These are phyloP conservation scores for Amblyopsis rosae DNA, from an alignment of 2,113 vertebrate species.

Conservation along the genomic window DNA sequence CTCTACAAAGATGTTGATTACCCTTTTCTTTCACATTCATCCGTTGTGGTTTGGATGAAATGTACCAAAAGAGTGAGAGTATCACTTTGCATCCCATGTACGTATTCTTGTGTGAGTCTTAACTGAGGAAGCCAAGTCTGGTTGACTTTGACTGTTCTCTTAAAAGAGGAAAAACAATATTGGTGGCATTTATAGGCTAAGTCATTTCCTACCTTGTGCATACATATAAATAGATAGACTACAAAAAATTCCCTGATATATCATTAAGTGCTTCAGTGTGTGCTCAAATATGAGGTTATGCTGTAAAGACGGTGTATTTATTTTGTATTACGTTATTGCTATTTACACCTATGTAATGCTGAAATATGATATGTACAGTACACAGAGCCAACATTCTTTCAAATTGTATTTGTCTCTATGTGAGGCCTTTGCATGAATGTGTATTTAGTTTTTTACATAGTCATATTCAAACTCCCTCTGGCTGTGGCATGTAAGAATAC, in stretches of 20 bases:
- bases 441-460: constrained; percentile 32
- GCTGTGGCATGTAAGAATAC: constrained; percentile 68
- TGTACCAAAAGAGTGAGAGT: constrained; percentile 53
- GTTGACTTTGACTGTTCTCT: constrained; percentile 39
- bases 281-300: constrained; percentile 61
- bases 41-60: constrained; percentile 71
- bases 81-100: constrained; percentile 82
- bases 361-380: constrained; percentile 41
- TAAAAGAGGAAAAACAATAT: constrained; percentile 22
- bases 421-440: constrained; percentile 36
- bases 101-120: constrained; percentile 82
- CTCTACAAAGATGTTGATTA: constrained; percentile 85
- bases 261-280: constrained; percentile 70
- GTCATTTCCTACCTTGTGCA: constrained; percentile 66
- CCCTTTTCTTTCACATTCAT: constrained; percentile 91
- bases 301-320: constrained; percentile 47
- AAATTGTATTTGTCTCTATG: constrained; percentile 27
- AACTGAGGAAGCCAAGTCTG: constrained; percentile 51
- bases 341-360: constrained; percentile 62
- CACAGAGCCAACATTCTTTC: constrained; percentile 6
- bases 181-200: constrained; percentile 71
- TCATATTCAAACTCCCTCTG: constrained; percentile 32
- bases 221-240: constrained; percentile 73
- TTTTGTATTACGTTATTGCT: constrained; percentile 73
- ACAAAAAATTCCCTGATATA: constrained; percentile 78